Conservation (phyloP, 2,113 vertebrate species). For the Macquaria australasica region DNA sequence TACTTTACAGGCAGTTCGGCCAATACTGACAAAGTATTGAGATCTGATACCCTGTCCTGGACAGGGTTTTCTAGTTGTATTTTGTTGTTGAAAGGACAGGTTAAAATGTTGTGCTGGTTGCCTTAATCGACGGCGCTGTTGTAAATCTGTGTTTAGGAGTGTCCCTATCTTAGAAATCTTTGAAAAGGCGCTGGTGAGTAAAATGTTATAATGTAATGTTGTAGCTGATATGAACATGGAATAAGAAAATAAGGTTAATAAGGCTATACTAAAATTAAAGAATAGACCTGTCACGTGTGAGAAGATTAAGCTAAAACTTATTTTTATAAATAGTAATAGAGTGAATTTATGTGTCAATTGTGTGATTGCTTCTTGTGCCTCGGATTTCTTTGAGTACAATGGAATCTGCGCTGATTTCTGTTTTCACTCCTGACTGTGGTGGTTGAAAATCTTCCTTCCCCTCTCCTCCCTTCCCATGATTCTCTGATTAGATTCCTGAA, state of each 20-base stretch:
- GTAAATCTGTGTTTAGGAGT: background rate
- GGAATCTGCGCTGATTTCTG: conserved; percentile 1
- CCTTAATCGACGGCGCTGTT: background rate
- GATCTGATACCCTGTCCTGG: background rate
- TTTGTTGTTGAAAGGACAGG: background rate
- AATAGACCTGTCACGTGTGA: background rate
- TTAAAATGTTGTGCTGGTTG: background rate
- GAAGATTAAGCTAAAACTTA: background rate
- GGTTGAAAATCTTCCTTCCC: conserved; percentile 24
- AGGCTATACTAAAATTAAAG: background rate
- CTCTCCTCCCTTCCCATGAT: conserved; percentile 42
- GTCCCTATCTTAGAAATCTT: background rate
- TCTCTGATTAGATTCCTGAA: conserved; percentile 68
- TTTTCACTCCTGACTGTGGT: conserved; percentile 20
- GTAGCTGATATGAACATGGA: background rate
- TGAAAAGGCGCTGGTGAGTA: background rate
- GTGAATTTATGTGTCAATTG: background rate
- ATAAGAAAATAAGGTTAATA: background rate
- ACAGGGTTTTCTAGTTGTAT: background rate
- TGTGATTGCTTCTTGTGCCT: background rate
- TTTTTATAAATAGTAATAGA: background rate
- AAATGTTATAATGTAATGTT: background rate
- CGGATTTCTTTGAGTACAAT: background rate
- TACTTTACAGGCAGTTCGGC: background rate
- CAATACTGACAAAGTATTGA: background rate